Evolutionary conservation across 2,888 invertebrate genomes (phyloP), one percentile per base, ranked within the genome.

Genomic region (Eretmocerus hayati): DNA sequence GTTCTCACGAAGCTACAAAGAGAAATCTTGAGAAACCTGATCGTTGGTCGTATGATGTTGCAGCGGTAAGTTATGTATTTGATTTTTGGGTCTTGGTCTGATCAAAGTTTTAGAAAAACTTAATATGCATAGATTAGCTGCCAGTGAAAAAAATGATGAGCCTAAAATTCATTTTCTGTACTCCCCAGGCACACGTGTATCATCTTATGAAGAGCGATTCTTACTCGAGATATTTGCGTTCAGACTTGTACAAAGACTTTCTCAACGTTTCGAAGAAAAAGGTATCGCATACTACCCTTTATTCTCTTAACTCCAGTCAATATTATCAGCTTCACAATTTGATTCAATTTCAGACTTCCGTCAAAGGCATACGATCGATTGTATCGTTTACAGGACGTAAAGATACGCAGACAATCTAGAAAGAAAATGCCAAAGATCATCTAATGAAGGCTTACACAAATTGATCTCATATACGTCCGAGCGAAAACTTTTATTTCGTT

Each of bases 131-230:
- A n/a, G n/a, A n/a, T n/a, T n/a, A n/a, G n/a, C n/a, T n/a, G n/a
- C n/a, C n/a, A n/a, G n/a, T n/a, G n/a, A n/a, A n/a, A n/a, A n/a
- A n/a, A n/a, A n/a, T n/a, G n/a, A n/a, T n/a, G n/a, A n/a, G n/a
- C n/a, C n/a, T n/a, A n/a, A n/a, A n/a, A n/a, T n/a, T n/a, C n/a
- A n/a, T n/a, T n/a, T n/a, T n/a, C n/a, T n/a, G n/a, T 50, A 21
- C 59, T 46, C 68, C 74, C 11, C 77, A 94, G 93, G 90, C 94
- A 6, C 99, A 99, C 74, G 96, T 99, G 32, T 99, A 96, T 74
- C 94, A 96, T 67, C 78, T 99, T 61, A 99, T 99, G 99, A 97
- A 97, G 72, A 94, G 92, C 58, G 99, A 99, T 75, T 95, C 94
- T 67, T 99, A 99, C 71, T 95, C 95, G 46, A 81, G 99, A 60